Evolutionary conservation across 2,113 vertebrate species (phyloP).

Genomic region (Anoura caudifer): DNA sequence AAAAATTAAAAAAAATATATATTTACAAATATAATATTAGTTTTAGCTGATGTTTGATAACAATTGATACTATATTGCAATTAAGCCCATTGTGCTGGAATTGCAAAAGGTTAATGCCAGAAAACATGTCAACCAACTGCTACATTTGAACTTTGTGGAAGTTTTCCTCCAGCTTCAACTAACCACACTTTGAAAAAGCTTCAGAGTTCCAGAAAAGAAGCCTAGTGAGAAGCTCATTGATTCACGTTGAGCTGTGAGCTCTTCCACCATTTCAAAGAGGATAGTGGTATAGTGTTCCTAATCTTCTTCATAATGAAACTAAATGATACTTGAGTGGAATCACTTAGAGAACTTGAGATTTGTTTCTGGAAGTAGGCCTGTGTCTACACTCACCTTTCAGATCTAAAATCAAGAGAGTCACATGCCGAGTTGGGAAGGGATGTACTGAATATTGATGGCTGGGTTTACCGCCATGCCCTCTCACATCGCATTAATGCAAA

Average conservation of each 20-base stretch:
- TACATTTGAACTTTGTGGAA: neutral
- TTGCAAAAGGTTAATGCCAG: neutral
- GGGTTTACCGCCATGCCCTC: neutral
- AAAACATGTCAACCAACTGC: neutral
- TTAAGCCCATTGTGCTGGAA: neutral
- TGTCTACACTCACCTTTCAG: neutral
- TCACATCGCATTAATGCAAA: neutral
- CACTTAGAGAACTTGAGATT: neutral
- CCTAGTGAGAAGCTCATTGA: neutral
- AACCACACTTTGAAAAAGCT: neutral
- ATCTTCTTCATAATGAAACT: neutral
- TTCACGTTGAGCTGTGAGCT: neutral
- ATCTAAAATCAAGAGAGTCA: neutral
- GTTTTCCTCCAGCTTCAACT: neutral
- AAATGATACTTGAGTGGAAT: neutral
- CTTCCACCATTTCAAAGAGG: neutral
- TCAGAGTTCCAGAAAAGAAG: neutral
- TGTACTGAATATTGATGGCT: neutral
- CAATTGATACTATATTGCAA: neutral
- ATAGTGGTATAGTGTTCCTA: neutral
- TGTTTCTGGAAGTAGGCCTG: neutral
- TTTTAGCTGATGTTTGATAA: neutral
- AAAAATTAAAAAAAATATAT: neutral
- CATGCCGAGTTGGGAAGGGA: neutral
- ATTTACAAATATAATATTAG: neutral